phyloP scores from a whole-genome alignment of 2,113 vertebrate species.

The Tonatia bakeri region DNA sequence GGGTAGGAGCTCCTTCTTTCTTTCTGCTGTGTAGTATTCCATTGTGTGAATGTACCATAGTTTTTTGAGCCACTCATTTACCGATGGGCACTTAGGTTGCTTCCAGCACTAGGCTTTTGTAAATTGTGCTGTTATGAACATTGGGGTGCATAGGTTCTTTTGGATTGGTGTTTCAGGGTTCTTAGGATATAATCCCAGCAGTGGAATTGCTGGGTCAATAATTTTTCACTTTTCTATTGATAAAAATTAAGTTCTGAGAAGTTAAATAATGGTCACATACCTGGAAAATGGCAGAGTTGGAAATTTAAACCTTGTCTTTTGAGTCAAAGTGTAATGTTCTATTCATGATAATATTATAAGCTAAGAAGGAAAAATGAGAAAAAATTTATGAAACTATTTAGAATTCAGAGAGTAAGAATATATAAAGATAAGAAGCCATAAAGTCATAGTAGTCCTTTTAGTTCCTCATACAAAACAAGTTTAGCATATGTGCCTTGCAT shows the following conservation, averaged over 20 bases:
- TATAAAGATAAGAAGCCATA: not conserved
- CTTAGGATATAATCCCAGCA: too few species aligned
- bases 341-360: not conserved
- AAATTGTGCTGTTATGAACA: too few species aligned
- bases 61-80: too few species aligned
- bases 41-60: too few species aligned
- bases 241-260: not conserved
- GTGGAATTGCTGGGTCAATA: not conserved
- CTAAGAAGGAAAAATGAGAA: not conserved
- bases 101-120: too few species aligned
- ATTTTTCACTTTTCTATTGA: not conserved
- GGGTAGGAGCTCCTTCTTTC: too few species aligned
- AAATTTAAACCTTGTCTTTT: not conserved
- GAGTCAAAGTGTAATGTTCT: not conserved
- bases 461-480: not conserved
- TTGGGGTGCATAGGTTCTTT: too few species aligned
- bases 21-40: too few species aligned
- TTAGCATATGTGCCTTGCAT: not conserved
- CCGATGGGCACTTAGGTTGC: too few species aligned
- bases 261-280: not conserved
- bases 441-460: not conserved
- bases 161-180: too few species aligned
- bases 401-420: not conserved
- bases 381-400: not conserved
- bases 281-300: not conserved